Evolutionary conservation across 2,113 vertebrate species (phyloP).

Genomic region (Oncorhynchus masou): DNA sequence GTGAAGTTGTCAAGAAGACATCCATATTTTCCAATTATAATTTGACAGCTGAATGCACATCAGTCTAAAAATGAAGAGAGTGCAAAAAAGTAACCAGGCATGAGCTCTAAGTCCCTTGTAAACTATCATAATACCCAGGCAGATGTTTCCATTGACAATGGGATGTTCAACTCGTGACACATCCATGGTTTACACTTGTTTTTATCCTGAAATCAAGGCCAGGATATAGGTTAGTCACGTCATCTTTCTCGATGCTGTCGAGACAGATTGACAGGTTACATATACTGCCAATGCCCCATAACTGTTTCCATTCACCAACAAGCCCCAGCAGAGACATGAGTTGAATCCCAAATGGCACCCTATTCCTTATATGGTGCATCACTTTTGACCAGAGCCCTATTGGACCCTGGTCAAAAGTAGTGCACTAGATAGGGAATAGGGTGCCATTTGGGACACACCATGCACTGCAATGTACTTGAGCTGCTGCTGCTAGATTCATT

Average conservation of each 20-base stretch:
- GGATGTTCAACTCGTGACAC: slow-evolving; percentile 4
- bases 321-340: slow-evolving; percentile 21
- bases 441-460: neutral
- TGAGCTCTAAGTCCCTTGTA: neutral
- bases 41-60: slow-evolving; percentile 44
- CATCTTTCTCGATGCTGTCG: slow-evolving; percentile 1
- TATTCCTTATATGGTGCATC: neutral
- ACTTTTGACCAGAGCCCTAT: too few relatives aligned
- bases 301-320: slow-evolving; percentile 23
- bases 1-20: slow-evolving; percentile 29
- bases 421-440: too few relatives aligned
- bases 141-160: slow-evolving; percentile 1
- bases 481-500: slow-evolving; percentile 3
- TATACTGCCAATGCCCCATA: slow-evolving; percentile 23
- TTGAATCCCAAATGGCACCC: too few relatives aligned
- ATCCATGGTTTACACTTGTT: slow-evolving; percentile 16
- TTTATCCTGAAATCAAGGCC: slow-evolving; percentile 20
- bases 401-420: too few relatives aligned
- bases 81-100: neutral
- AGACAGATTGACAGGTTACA: slow-evolving; percentile 14
- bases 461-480: neutral
- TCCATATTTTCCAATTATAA: slow-evolving; percentile 39
- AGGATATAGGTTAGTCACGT: slow-evolving; percentile 18
- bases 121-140: neutral
- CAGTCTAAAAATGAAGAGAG: slow-evolving; percentile 1